Percentiles rank a stretch among this genome's conserved stretches.
Conservation (phyloP, 2,113 vertebrate species). For the Thamnophis sirtalis region DNA sequence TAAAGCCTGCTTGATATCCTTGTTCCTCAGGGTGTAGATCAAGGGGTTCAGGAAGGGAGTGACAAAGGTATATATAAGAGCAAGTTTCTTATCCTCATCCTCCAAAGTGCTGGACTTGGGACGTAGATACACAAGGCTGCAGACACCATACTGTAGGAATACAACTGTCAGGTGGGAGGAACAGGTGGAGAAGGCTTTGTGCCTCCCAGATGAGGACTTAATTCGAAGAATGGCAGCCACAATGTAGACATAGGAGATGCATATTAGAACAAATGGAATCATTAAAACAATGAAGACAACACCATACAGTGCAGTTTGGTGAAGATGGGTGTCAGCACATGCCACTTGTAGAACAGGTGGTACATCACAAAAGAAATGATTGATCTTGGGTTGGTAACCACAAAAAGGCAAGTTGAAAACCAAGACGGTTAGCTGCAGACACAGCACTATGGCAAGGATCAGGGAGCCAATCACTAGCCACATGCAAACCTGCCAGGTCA, state of each 20-base stretch:
- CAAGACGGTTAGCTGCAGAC: constrained; percentile 24
- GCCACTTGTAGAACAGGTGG: constrained; percentile 30
- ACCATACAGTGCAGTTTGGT: constrained; percentile 17
- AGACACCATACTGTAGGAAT: constrained; percentile 35
- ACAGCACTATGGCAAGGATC: constrained; percentile 7
- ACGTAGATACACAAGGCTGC: constrained; percentile 36
- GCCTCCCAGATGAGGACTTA: rapidly evolving
- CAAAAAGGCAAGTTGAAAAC: constrained; percentile 50
- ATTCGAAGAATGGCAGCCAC: constrained; percentile 23
- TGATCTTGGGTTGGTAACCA: constrained; percentile 9
- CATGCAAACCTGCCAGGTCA: constrained; percentile 22
- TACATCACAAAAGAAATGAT: not conserved
- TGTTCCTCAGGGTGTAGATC: constrained; percentile 26
- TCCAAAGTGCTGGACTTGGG: constrained; percentile 16
- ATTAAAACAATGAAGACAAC: constrained; percentile 38
- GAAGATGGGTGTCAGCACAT: constrained; percentile 21
- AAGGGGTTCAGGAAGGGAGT: constrained; percentile 37
- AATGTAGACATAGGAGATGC: constrained; percentile 32
- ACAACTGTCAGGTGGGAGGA: constrained; percentile 37
- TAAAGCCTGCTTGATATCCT: constrained; percentile 43
- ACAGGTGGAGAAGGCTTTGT: constrained; percentile 39
- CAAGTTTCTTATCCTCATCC: constrained; percentile 24
- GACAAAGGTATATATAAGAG: constrained; percentile 46
- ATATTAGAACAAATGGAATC: constrained; percentile 32
- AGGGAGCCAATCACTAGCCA: not conserved